These are phyloP conservation scores for Sanderia malayensis DNA, from an alignment of 30 jellyfish, hydroid and myxozoan species.

Conservation along the genomic window DNA sequence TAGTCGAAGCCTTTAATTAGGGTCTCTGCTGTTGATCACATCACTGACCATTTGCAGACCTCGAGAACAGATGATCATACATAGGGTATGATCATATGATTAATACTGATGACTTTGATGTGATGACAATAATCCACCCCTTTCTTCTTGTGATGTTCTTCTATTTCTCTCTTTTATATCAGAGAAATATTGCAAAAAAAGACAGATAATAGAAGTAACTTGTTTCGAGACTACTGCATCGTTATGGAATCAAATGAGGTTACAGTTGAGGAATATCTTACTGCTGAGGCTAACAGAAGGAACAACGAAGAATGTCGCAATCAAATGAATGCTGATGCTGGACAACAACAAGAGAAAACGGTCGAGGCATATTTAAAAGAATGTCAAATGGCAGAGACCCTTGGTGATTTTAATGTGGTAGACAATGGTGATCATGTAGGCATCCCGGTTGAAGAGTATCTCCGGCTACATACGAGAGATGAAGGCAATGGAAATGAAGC, in stretches of 20 bases:
- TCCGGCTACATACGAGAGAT: constrained; percentile 22
- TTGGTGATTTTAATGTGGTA: neutral
- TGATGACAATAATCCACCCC: too few relatives aligned
- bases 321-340: constrained; percentile 8
- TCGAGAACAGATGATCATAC: too few relatives aligned
- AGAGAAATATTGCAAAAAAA: too few relatives aligned
- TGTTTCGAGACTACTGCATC: too few relatives aligned
- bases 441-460: constrained; percentile 45
- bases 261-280: constrained; percentile 40
- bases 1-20: too few relatives aligned
- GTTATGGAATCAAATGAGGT: neutral
- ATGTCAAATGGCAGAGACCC: constrained; percentile 12
- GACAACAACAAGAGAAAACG: constrained; percentile 14
- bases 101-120: too few relatives aligned
- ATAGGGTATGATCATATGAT: too few relatives aligned
- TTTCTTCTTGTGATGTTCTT: too few relatives aligned
- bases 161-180: too few relatives aligned
- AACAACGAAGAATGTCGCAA: constrained; percentile 1
- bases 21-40: too few relatives aligned
- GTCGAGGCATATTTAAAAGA: constrained; percentile 40
- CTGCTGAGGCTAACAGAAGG: constrained; percentile 27
- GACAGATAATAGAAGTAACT: too few relatives aligned
- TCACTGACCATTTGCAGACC: too few relatives aligned
- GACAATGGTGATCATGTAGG: constrained; percentile 6
- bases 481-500: constrained; percentile 9